Evolutionary conservation across 2,888 invertebrate species (phyloP).

Genomic region (Ephialtes manifestator): DNA sequence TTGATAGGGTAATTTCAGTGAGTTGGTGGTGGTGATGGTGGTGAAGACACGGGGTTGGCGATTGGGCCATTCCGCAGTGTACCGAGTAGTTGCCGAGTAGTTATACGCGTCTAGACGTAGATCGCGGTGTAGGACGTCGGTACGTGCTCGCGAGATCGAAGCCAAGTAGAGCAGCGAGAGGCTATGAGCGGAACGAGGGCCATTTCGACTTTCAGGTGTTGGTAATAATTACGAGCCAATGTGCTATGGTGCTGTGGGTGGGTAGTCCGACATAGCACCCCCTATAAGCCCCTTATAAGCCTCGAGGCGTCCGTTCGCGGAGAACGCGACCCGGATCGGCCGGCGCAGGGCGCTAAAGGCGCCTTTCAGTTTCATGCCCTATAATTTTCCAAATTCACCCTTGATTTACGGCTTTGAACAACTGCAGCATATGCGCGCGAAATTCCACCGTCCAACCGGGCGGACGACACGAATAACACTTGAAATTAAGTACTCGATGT

Average conservation of each 20-base stretch:
- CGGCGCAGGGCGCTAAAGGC: constrained; percentile 72
- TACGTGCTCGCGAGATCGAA: constrained; percentile 34
- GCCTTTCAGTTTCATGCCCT: constrained; percentile 79
- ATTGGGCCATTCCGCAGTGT: constrained; percentile 74
- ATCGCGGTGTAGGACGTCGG: constrained; percentile 62
- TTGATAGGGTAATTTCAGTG: constrained; percentile 82
- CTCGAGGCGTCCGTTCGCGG: too few species aligned
- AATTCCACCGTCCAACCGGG: background rate
- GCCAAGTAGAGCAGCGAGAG: constrained; percentile 33
- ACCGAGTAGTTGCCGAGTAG: constrained; percentile 35
- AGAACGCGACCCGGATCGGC: constrained; percentile 57
- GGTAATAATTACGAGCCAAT: constrained; percentile 77
- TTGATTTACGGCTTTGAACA: constrained; percentile 78
- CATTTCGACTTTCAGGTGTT: constrained; percentile 83
- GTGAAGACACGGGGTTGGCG: constrained; percentile 78
- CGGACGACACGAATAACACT: background rate
- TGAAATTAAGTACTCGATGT: too few species aligned
- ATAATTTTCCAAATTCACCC: constrained; percentile 82
- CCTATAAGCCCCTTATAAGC: constrained; percentile 12
- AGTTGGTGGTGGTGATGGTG: too few species aligned
- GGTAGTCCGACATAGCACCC: too few species aligned
- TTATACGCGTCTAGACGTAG: constrained; percentile 81
- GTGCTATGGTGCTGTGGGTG: constrained; percentile 5
- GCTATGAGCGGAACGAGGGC: constrained; percentile 57
- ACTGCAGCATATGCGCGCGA: background rate